Percentiles rank a stretch among this genome's conserved stretches.
These are phyloP conservation scores for Mallotus villosus DNA, from an alignment of 2,797 vertebrate genomes.

Conservation along the genomic window DNA sequence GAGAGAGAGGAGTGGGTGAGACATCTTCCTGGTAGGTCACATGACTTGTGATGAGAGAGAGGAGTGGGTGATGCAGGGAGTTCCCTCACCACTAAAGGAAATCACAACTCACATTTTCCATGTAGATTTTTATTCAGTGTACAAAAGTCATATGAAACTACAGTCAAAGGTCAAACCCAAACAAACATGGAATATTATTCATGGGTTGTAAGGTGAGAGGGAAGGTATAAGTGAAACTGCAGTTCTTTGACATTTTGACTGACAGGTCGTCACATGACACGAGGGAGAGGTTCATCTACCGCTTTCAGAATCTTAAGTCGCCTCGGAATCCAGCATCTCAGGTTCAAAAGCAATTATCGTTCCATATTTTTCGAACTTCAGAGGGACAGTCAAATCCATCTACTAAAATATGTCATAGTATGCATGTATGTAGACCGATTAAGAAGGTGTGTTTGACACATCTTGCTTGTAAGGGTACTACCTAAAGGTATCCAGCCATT, in stretches of 20 bases:
- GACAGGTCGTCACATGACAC: too few relatives aligned
- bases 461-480: not conserved
- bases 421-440: not conserved
- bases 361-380: not conserved
- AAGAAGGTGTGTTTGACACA: not conserved
- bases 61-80: slow-evolving; percentile 42
- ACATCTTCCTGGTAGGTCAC: not conserved
- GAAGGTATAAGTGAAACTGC: not conserved
- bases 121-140: slow-evolving; percentile 24
- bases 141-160: slow-evolving; percentile 11
- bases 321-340: not conserved
- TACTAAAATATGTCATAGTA: too few relatives aligned
- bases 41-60: not conserved
- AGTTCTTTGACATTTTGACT: too few relatives aligned
- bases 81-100: slow-evolving; percentile 32
- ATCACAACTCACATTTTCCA: slow-evolving; percentile 40
- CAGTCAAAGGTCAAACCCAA: slow-evolving; percentile 21
- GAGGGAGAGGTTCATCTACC: not conserved
- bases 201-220: not conserved
- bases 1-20: slow-evolving; percentile 39
- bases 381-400: not conserved
- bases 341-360: not conserved
- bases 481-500: not conserved
- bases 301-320: not conserved
- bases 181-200: not conserved